Base-by-base conservation (phyloP, 2,888 invertebrate genomes). In the Microplitis manilae region DNA sequence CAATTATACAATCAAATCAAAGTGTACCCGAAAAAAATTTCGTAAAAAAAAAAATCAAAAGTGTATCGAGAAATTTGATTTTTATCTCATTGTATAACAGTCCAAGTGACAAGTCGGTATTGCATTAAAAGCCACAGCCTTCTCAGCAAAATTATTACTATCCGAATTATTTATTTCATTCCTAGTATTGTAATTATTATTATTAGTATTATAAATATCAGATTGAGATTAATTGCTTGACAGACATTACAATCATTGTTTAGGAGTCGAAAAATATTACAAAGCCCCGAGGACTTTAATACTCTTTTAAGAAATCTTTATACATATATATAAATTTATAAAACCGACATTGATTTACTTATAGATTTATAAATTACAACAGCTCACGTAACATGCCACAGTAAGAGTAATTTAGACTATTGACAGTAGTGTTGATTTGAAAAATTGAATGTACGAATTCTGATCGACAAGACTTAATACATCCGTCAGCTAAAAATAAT, bases 141-240 rank as follows among this genome's bases (percentile, higher is more conserved):
- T 68, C 68, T 68, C 50, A 68, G 17, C 41, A 2, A 17, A 50
- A 40, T 68, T 68, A 38, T 50, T 50, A 50, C 9, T 50, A 50
- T 50, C 9, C 9, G n/a, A 50, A n/a, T 67, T 67, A 68, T 68
- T 15, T 68, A 50, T 50, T 50, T 50, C 50, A 50, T 50, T 50
- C 13, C 13, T 13, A 50, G 8, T 50, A 13, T 50, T 50, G 50
- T 20, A 20, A 20, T 50, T 50, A 13, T 50, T 50, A 50, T 50
- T 50, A 9, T 9, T 50, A 9, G 13, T 50, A 50, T 50, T 50
- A 50, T 13, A 50, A 50, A 13, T 50, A 68, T 68, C 50, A 67
- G 68, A 68, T 40, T 40, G 15, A 40, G 68, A 68, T 68, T 68
- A 68, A 68, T 68, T 68, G 68, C 15, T 17, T 17, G 40, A 38